Conservation (phyloP, 2,797 vertebrate genomes). For the Ceryle rudis region DNA sequence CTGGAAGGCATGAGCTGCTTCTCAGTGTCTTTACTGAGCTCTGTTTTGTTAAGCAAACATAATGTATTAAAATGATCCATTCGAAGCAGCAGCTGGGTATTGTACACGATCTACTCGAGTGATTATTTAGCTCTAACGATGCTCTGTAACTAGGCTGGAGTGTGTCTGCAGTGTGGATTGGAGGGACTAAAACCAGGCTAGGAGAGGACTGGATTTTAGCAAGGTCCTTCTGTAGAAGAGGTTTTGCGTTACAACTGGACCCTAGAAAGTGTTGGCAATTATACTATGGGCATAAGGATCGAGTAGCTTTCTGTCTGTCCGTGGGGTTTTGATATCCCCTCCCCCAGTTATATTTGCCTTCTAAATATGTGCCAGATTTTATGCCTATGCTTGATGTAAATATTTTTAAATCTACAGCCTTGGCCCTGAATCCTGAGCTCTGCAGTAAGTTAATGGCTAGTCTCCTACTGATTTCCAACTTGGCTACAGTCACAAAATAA, state of each 20-base stretch:
- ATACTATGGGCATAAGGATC: not conserved
- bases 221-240: not conserved
- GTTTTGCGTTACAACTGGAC: not conserved
- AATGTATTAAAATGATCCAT: conserved; percentile 2
- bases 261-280: not conserved
- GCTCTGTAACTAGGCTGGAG: not conserved
- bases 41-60: conserved; percentile 31
- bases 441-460: not conserved
- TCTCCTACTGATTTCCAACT: conserved; percentile 10
- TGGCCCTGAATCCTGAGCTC: not conserved
- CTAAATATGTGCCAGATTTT: not conserved
- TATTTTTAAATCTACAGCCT: not conserved
- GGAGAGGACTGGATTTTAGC: not conserved
- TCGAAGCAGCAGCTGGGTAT: conserved; percentile 27
- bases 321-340: not conserved
- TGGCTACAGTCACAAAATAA: conserved; percentile 45
- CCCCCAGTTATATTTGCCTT: not conserved
- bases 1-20: conserved; percentile 18
- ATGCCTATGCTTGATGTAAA: not conserved
- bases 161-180: not conserved
- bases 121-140: not conserved
- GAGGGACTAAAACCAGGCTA: not conserved
- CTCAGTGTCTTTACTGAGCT: not conserved
- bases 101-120: not conserved
- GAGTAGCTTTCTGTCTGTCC: not conserved